Percentiles rank a stretch among this genome's conserved stretches.
Conservation (phyloP, 2,113 vertebrate species). For the Coracopsis vasa region DNA sequence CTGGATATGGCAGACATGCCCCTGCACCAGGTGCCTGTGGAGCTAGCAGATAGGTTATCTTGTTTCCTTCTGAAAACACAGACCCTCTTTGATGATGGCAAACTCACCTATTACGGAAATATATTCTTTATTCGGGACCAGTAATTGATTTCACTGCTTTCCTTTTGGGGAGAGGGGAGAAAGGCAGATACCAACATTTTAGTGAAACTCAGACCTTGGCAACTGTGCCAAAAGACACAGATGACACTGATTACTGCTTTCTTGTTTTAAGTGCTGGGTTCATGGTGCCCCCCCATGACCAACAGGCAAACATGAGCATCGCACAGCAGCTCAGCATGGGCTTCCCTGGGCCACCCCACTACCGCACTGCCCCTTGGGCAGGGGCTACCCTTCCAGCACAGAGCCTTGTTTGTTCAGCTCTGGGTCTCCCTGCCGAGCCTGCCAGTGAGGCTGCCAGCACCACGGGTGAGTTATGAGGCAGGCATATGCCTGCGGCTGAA, state of each 20-base stretch:
- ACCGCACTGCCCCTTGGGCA: accelerated
- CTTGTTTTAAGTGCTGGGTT: not conserved
- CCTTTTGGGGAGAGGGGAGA: not conserved
- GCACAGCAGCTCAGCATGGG: accelerated
- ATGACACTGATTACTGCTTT: not conserved
- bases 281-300: accelerated
- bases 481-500: slow-evolving; percentile 28
- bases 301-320: not conserved
- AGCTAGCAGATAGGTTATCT: slow-evolving; percentile 34
- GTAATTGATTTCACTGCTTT: not conserved
- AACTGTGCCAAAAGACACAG: not conserved
- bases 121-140: not conserved
- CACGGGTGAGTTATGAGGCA: not conserved
- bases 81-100: slow-evolving; percentile 12
- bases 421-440: not conserved
- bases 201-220: not conserved
- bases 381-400: not conserved
- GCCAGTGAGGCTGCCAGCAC: not conserved
- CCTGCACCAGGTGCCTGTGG: not conserved
- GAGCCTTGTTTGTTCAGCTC: slow-evolving; percentile 24
- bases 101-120: slow-evolving; percentile 66
- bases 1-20: not conserved
- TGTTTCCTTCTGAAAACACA: slow-evolving; percentile 65
- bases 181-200: not conserved
- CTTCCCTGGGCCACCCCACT: not conserved